A percentile compares a stretch with the other conserved stretches of the same genome.
Evolutionary conservation across 2,113 vertebrate genomes (phyloP).

Genomic region (Chinchilla lanigera): DNA sequence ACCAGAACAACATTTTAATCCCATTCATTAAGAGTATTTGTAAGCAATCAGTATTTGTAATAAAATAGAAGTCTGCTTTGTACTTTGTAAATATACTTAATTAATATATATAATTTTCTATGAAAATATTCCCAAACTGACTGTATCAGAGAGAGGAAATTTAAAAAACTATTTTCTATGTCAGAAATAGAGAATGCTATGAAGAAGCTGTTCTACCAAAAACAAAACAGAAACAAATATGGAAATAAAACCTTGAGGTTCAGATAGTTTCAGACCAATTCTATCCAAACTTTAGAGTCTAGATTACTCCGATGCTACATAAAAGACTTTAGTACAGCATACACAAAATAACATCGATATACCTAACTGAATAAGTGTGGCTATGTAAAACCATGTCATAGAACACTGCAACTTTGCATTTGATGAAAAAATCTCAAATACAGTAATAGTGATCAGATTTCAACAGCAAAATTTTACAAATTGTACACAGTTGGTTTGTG

Average conservation of each 20-base stretch:
- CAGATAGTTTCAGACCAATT: neutral
- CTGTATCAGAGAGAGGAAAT: neutral
- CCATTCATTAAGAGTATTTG: neutral
- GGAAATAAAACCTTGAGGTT: neutral
- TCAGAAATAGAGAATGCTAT: neutral
- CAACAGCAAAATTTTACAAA: neutral
- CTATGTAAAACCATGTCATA: neutral
- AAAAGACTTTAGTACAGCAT: neutral
- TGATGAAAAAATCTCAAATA: neutral
- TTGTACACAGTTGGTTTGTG: neutral
- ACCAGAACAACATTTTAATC: neutral
- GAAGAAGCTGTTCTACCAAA: neutral
- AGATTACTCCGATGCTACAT: neutral
- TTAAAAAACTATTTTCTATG: neutral
- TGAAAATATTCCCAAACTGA: neutral
- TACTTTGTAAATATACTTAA: no score
- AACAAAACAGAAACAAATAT: neutral
- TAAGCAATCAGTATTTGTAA: neutral
- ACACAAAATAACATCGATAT: neutral
- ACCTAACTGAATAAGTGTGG: neutral
- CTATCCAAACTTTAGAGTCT: neutral
- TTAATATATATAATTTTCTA: neutral
- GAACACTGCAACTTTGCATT: neutral
- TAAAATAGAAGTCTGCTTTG: no score
- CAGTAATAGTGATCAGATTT: neutral